Evolutionary conservation across 2,888 invertebrate species (phyloP).

Genomic region (Isoperla grammatica): DNA sequence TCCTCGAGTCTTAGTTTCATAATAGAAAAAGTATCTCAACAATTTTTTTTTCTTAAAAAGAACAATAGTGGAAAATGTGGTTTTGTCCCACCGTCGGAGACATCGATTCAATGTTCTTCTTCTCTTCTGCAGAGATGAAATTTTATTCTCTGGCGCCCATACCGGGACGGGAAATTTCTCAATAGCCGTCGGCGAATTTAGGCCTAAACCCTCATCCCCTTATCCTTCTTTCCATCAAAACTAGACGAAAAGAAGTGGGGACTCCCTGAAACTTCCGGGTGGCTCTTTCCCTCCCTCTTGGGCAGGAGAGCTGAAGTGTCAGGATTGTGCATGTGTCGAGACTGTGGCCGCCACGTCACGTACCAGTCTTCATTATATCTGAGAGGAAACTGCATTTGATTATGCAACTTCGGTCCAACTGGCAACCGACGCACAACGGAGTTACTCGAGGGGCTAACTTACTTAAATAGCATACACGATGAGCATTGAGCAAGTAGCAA

Average conservation of each 20-base stretch:
- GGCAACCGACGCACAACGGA: no score
- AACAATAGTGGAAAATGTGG: not conserved
- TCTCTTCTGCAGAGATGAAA: not conserved
- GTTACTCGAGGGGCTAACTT: no score
- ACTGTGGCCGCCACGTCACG: not conserved
- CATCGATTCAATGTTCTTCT: slow-evolving; percentile 7
- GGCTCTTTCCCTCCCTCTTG: not conserved
- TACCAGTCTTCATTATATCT: not conserved
- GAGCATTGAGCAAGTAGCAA: no score
- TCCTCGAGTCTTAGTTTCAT: not conserved
- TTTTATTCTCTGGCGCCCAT: not conserved
- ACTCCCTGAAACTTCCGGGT: not conserved
- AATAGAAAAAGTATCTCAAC: not conserved
- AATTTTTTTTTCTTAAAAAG: not conserved
- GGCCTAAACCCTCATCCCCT: not conserved
- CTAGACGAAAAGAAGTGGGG: slow-evolving; percentile 6
- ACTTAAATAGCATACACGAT: no score
- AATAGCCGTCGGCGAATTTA: slow-evolving; percentile 1
- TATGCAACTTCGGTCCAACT: not conserved
- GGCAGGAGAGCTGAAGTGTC: not conserved
- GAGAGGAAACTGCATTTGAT: not conserved
- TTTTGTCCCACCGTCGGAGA: slow-evolving; percentile 2
- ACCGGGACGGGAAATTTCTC: not conserved
- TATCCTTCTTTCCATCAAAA: slow-evolving; percentile 8
- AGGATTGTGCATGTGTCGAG: not conserved